These are phyloP conservation scores for Plotosus lineatus DNA, from an alignment of 2,113 vertebrate species.

Conservation along the genomic window DNA sequence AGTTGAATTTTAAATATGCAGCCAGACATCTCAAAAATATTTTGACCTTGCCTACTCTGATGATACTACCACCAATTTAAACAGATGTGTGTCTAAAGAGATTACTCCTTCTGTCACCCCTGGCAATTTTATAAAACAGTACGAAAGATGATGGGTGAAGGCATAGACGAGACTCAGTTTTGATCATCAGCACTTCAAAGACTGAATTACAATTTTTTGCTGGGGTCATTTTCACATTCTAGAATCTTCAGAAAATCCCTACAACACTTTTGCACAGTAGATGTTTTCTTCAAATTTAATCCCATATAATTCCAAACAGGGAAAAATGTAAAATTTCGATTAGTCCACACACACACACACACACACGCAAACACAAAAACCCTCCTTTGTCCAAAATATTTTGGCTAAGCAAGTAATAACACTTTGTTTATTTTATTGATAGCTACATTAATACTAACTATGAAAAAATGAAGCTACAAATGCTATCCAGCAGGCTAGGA, in stretches of 20 bases:
- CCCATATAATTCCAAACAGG: not conserved
- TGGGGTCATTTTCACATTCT: slow-evolving; percentile 35
- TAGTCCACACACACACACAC: no score
- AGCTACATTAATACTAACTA: no score
- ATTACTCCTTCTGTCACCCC: slow-evolving; percentile 37
- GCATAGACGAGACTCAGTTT: slow-evolving; percentile 38
- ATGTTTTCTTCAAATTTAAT: not conserved
- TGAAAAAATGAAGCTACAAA: no score
- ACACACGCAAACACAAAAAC: no score
- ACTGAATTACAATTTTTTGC: slow-evolving; percentile 21
- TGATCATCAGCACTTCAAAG: slow-evolving; percentile 50
- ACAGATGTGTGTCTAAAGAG: slow-evolving; percentile 31
- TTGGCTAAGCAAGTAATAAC: no score
- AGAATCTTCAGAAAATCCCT: slow-evolving; percentile 9
- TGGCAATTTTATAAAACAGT: slow-evolving; percentile 48
- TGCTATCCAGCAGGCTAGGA: no score
- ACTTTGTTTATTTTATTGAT: no score
- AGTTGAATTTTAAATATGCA: slow-evolving; percentile 8
- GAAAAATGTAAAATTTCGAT: not conserved
- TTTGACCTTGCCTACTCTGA: not conserved
- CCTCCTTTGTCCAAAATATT: no score
- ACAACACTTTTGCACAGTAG: not conserved
- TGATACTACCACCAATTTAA: slow-evolving; percentile 9
- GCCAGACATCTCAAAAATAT: slow-evolving; percentile 1
- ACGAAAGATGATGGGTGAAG: slow-evolving; percentile 40